These are phyloP conservation scores for Garra rufa DNA, from an alignment of 2,113 vertebrate species.

Conservation along the genomic window DNA sequence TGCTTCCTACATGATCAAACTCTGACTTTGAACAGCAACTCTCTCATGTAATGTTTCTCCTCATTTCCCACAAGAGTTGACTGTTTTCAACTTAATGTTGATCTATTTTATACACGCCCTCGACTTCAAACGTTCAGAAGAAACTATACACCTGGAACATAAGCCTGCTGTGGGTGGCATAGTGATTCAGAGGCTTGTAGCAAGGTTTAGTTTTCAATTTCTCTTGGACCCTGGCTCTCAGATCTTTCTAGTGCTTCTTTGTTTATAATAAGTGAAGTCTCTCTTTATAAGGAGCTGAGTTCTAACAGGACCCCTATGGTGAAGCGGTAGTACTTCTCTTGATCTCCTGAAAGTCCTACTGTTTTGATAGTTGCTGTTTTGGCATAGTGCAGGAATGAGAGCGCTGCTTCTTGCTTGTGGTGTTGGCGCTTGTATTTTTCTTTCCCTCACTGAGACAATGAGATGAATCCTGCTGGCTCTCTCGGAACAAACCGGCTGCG, in stretches of 20 bases:
- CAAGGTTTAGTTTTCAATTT: constrained; percentile 45
- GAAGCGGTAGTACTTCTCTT: constrained; percentile 44
- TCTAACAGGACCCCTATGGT: constrained; percentile 42
- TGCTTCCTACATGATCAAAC: constrained; percentile 2
- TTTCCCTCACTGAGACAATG: constrained; percentile 45
- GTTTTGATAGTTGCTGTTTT: constrained; percentile 49
- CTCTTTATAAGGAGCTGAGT: constrained; percentile 51
- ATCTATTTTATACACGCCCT: constrained; percentile 25
- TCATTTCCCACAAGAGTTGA: not conserved
- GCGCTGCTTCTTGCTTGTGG: constrained; percentile 10
- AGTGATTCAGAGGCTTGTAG: constrained; percentile 8
- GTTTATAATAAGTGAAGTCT: constrained; percentile 54
- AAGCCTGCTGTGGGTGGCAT: constrained; percentile 24
- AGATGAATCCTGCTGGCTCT: constrained; percentile 41
- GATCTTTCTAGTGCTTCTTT: constrained; percentile 8
- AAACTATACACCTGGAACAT: constrained; percentile 19
- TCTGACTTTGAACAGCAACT: not conserved
- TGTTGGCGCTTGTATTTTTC: not conserved
- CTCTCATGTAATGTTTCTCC: not conserved
- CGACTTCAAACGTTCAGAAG: constrained; percentile 30
- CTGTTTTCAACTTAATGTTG: constrained; percentile 6
- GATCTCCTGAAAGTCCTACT: constrained; percentile 42
- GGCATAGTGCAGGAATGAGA: constrained; percentile 26
- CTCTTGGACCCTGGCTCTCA: constrained; percentile 15
- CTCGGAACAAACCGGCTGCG: constrained; percentile 40